These are phyloP conservation scores for Glaucidium brasilianum DNA, from an alignment of 2,113 vertebrate species.

Conservation along the genomic window DNA sequence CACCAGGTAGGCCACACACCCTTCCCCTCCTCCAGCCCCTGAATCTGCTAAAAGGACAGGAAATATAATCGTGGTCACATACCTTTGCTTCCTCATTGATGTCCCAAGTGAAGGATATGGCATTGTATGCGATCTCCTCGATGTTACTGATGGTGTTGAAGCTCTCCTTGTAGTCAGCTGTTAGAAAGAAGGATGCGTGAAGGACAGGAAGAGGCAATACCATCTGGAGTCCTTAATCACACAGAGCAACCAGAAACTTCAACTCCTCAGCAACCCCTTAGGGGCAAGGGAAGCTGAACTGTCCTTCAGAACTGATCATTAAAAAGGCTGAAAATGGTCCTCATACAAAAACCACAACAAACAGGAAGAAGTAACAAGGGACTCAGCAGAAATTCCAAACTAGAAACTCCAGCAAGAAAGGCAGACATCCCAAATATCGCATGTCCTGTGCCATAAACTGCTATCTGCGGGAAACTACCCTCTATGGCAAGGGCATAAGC, in stretches of 20 bases:
- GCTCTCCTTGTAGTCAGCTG: conserved; percentile 99
- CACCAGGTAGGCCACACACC: conserved; percentile 3
- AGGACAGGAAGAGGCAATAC: background rate
- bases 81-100: conserved; percentile 98
- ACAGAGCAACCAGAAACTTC: background rate
- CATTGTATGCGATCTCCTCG: conserved; percentile 96
- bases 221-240: background rate
- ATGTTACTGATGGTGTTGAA: conserved; percentile 99
- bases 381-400: background rate
- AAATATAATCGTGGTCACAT: conserved; percentile 5
- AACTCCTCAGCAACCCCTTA: background rate
- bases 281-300: background rate
- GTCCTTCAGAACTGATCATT: background rate
- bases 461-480: background rate
- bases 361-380: background rate
- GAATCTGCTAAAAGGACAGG: background rate
- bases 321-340: background rate
- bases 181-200: background rate
- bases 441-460: background rate
- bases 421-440: background rate
- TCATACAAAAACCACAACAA: background rate
- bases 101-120: conserved; percentile 99
- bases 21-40: background rate
- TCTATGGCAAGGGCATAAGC: background rate
- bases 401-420: background rate